Conservation (phyloP, 2,888 invertebrate genomes). For the Iphiclides podalirius region DNA sequence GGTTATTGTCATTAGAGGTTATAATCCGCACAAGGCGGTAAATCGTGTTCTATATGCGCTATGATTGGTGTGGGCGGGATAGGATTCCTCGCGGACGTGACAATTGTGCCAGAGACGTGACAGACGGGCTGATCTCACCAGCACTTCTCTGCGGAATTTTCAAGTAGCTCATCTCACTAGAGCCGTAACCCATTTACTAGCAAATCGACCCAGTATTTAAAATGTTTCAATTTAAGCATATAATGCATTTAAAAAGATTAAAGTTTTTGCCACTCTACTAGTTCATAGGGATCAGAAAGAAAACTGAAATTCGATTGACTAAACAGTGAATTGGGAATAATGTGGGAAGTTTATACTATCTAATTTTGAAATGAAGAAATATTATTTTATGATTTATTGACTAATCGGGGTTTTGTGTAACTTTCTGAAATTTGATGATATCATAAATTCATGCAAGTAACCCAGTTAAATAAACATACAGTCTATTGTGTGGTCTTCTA, state of each 20-base stretch:
- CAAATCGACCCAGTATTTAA: conserved; percentile 9
- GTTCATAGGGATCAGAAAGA: too few relatives aligned
- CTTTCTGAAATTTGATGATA: too few relatives aligned
- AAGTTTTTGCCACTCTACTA: too few relatives aligned
- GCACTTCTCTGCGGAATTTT: conserved; percentile 33
- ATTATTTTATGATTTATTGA: too few relatives aligned
- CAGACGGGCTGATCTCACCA: conserved; percentile 52
- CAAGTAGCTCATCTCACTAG: conserved; percentile 34
- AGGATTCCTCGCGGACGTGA: conserved; percentile 52
- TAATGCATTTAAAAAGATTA: too few relatives aligned
- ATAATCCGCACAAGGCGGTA: conserved; percentile 24
- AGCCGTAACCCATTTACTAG: conserved; percentile 32
- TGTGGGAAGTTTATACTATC: too few relatives aligned
- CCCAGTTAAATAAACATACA: conserved; percentile 11
- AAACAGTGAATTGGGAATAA: too few relatives aligned
- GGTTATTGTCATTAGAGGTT: conserved; percentile 20
- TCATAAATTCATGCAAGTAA: too few relatives aligned
- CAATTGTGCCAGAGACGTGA: conserved; percentile 57
- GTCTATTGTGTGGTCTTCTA: conserved; percentile 17
- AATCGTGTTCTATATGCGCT: conserved; percentile 23
- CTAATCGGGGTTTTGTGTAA: too few relatives aligned
- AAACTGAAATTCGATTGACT: too few relatives aligned
- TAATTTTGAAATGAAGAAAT: too few relatives aligned
- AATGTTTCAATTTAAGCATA: too few relatives aligned
- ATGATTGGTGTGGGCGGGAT: conserved; percentile 30